Percentiles rank a stretch among this genome's conserved stretches.
Conservation (phyloP, 2,113 vertebrate genomes). For the Malurus elegans region DNA sequence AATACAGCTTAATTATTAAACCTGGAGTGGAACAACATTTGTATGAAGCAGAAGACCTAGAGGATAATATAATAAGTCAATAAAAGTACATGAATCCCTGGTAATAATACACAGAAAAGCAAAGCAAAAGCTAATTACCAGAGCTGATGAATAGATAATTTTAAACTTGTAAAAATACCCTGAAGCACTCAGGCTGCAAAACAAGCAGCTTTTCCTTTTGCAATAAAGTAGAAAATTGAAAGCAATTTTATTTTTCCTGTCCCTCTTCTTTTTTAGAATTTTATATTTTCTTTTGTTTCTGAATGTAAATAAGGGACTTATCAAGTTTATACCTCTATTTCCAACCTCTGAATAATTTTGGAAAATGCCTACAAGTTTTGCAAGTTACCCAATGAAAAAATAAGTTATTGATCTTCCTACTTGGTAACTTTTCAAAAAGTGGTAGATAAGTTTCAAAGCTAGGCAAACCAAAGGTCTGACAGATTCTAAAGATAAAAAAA, state of each 20-base stretch:
- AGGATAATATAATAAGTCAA: neutral
- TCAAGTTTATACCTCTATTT: neutral
- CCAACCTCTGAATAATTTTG: neutral
- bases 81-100: neutral
- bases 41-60: neutral
- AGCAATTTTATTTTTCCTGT: neutral
- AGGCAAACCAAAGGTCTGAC: neutral
- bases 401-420: neutral
- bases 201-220: neutral
- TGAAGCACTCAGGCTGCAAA: neutral
- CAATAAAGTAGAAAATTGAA: neutral
- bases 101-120: neutral
- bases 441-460: neutral
- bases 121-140: neutral
- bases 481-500: neutral
- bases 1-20: neutral
- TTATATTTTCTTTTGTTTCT: neutral
- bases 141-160: neutral
- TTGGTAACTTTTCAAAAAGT: neutral
- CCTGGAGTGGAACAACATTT: neutral
- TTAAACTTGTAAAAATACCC: neutral
- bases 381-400: neutral
- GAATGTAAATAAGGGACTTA: neutral
- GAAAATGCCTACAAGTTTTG: neutral
- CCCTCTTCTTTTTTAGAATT: fast-evolving